Conservation (phyloP, 1,140 invertebrate genomes). For the Drosophila murphyi region DNA sequence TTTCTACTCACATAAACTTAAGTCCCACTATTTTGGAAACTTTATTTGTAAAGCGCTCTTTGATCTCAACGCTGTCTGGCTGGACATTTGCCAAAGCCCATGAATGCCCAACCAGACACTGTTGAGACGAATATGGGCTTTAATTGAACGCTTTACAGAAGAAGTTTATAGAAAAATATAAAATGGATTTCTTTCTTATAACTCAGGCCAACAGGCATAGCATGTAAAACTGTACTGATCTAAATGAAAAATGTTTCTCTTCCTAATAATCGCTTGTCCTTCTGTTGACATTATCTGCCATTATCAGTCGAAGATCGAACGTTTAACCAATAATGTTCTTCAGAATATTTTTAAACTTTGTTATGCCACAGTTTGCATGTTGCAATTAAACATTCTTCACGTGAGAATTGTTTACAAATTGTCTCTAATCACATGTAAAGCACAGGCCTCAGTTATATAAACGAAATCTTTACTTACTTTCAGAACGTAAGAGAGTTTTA, state of each 20-base stretch:
- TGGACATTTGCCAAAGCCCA: conserved; percentile 64
- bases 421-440: conserved; percentile 30
- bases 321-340: conserved; percentile 70
- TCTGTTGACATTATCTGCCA: conserved; percentile 1
- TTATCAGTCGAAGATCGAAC: conserved; percentile 67
- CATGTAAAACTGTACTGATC: conserved; percentile 67
- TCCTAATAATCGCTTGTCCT: conserved; percentile 3
- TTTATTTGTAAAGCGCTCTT: conserved; percentile 40
- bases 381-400: conserved; percentile 55
- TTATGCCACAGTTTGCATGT: conserved; percentile 41
- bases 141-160: conserved; percentile 43
- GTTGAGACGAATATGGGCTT: conserved; percentile 59
- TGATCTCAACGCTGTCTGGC: conserved; percentile 45
- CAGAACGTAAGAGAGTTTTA: conserved; percentile 7
- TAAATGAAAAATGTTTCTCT: conserved; percentile 81
- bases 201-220: conserved; percentile 49
- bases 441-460: not conserved
- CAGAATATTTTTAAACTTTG: conserved; percentile 68
- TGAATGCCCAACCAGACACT: conserved; percentile 24
- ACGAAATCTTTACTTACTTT: conserved; percentile 8
- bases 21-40: conserved; percentile 18
- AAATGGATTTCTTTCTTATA: conserved; percentile 20
- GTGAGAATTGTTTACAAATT: conserved; percentile 53
- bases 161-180: conserved; percentile 31
- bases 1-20: conserved; percentile 22